Conservation (phyloP, 2,888 invertebrate species). For the Timandra comae region DNA sequence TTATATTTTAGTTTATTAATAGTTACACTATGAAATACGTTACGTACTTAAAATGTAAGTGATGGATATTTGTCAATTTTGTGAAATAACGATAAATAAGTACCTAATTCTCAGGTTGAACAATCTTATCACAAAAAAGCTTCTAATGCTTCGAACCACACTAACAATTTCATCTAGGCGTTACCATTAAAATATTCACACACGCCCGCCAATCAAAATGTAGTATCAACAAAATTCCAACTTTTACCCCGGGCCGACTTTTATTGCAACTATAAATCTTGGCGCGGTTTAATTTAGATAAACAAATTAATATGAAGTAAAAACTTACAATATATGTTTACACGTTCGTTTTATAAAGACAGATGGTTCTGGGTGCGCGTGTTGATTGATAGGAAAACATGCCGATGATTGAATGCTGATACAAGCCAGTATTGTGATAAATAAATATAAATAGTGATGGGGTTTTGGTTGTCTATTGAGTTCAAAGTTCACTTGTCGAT, state of each 20-base stretch:
- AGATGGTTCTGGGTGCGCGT: conserved; percentile 51
- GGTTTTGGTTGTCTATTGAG: conserved; percentile 6
- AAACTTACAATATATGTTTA: conserved; percentile 64
- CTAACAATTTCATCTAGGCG: too few relatives aligned
- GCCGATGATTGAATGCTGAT: conserved; percentile 65
- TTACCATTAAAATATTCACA: too few relatives aligned
- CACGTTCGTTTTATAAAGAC: conserved; percentile 64
- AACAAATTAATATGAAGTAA: conserved; percentile 65
- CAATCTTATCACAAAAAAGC: too few relatives aligned
- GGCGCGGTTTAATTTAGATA: conserved; percentile 43
- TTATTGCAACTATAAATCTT: conserved; percentile 54
- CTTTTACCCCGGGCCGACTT: conserved; percentile 28
- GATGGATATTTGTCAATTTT: too few relatives aligned
- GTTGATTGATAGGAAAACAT: conserved; percentile 66
- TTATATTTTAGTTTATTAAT: too few relatives aligned
- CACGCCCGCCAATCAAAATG: too few relatives aligned
- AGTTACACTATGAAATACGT: too few relatives aligned
- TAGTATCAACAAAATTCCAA: conserved; percentile 8
- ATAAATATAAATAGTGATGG: conserved; percentile 56
- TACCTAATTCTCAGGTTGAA: too few relatives aligned
- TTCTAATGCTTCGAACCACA: too few relatives aligned
- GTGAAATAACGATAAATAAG: too few relatives aligned
- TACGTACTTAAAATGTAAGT: too few relatives aligned
- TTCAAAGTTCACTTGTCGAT: too few relatives aligned
- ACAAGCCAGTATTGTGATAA: conserved; percentile 68